Evolutionary conservation across 1,140 invertebrate species (phyloP).

Genomic region (Drosophila parabipectinata): DNA sequence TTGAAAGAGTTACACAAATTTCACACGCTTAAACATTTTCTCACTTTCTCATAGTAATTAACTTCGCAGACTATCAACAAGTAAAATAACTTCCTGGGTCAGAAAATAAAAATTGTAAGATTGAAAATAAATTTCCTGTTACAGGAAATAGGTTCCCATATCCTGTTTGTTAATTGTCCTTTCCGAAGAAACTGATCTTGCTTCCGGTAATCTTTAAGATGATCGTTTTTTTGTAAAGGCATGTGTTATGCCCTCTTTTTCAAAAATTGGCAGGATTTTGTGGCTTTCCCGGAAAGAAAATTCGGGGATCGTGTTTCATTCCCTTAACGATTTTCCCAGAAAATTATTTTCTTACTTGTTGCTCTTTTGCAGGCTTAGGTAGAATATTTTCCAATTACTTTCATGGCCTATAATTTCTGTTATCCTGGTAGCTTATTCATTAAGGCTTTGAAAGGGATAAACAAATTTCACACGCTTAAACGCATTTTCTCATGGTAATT

Average conservation of each 20-base stretch:
- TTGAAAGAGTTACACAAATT: constrained; percentile 7
- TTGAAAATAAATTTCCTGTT: too few species aligned
- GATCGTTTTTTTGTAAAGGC: too few species aligned
- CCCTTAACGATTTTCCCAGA: background rate
- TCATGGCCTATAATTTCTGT: constrained; percentile 7
- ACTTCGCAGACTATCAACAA: constrained; percentile 11
- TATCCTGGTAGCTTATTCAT: constrained; percentile 12
- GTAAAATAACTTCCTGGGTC: background rate
- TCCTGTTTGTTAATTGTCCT: too few species aligned
- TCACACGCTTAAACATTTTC: constrained; percentile 9
- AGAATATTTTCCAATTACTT: background rate
- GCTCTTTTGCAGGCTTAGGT: background rate
- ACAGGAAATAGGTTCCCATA: too few species aligned
- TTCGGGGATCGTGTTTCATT: background rate
- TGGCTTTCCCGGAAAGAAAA: background rate
- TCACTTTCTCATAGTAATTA: constrained; percentile 27
- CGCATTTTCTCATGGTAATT: constrained; percentile 25
- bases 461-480: constrained; percentile 9
- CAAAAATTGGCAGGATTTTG: too few species aligned
- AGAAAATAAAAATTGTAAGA: too few species aligned
- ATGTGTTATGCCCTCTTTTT: too few species aligned
- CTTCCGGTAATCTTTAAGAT: too few species aligned
- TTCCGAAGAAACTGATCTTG: too few species aligned
- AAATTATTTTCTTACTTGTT: background rate
- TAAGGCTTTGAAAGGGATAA: constrained; percentile 5